Conservation (phyloP, 2,113 vertebrate species). For the Odontesthes bonariensis region DNA sequence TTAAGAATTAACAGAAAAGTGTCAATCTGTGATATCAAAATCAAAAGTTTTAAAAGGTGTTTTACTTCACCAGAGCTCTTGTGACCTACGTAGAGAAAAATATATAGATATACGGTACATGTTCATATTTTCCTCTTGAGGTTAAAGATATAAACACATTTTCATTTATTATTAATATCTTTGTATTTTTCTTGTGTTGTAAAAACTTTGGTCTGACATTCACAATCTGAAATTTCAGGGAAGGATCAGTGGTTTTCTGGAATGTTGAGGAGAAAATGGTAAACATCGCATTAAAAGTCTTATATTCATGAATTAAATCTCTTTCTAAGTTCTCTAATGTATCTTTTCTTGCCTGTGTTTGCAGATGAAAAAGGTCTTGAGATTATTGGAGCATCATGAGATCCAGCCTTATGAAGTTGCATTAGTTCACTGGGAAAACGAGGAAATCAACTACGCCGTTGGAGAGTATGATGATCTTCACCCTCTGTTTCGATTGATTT, state of each 20-base stretch:
- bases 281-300: conserved; percentile 69
- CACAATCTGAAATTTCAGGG: conserved; percentile 79
- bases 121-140: no score
- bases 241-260: conserved; percentile 97
- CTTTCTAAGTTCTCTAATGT: neutral
- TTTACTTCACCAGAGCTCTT: no score
- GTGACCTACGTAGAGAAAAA: no score
- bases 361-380: conserved; percentile 90
- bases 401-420: conserved; percentile 95
- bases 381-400: conserved; percentile 92
- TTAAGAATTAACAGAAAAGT: no score
- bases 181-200: neutral
- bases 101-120: no score
- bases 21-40: no score
- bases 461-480: conserved; percentile 84
- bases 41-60: no score
- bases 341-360: neutral
- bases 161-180: neutral
- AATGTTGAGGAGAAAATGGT: conserved; percentile 95
- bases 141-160: no score
- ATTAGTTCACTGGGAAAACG: conserved; percentile 97
- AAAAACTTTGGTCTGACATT: neutral
- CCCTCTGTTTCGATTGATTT: conserved; percentile 1
- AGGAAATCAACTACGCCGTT: conserved; percentile 93
- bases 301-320: neutral